A percentile compares a stretch with the other conserved stretches of the same genome.
Conservation (phyloP, 2,888 invertebrate genomes). For the Sabatieria punctata region DNA sequence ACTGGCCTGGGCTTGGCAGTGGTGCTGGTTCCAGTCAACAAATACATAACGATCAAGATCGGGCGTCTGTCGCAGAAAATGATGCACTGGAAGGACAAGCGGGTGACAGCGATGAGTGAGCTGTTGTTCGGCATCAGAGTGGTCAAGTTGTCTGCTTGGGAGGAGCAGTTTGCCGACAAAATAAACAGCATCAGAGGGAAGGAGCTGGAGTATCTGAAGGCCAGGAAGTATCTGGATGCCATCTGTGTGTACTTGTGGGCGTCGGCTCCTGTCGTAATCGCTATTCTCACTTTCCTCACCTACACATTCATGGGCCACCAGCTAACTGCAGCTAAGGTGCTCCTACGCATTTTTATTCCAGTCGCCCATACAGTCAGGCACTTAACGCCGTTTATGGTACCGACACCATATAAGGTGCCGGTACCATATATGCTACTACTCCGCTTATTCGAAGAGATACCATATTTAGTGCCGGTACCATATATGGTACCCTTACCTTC, state of each 20-base stretch:
- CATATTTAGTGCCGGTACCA: too few species aligned
- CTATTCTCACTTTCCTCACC: conserved; percentile 41
- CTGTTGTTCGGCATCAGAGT: conserved; percentile 67
- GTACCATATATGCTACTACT: too few species aligned
- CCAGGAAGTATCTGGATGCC: conserved; percentile 86
- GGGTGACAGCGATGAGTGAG: conserved; percentile 73
- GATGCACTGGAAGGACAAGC: conserved; percentile 74
- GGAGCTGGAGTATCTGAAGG: conserved; percentile 37
- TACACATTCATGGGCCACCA: conserved; percentile 45
- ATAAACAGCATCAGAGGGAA: conserved; percentile 21
- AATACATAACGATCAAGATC: conserved; percentile 69
- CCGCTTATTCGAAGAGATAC: too few species aligned
- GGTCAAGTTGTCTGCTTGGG: conserved; percentile 85
- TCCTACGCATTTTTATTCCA: too few species aligned
- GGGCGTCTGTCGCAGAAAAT: conserved; percentile 61
- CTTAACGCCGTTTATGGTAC: too few species aligned
- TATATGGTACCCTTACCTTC: too few species aligned
- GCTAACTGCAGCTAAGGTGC: conserved; percentile 64
- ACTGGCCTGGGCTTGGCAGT: conserved; percentile 72
- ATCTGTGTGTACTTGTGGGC: conserved; percentile 98
- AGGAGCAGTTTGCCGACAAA: conserved; percentile 52
- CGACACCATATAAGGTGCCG: too few species aligned
- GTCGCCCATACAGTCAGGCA: too few species aligned
- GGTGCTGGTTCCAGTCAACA: conserved; percentile 77
- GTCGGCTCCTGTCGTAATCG: conserved; percentile 68